Evolutionary conservation across 2,797 vertebrate genomes (phyloP).

Genomic region (Botia almorhae): DNA sequence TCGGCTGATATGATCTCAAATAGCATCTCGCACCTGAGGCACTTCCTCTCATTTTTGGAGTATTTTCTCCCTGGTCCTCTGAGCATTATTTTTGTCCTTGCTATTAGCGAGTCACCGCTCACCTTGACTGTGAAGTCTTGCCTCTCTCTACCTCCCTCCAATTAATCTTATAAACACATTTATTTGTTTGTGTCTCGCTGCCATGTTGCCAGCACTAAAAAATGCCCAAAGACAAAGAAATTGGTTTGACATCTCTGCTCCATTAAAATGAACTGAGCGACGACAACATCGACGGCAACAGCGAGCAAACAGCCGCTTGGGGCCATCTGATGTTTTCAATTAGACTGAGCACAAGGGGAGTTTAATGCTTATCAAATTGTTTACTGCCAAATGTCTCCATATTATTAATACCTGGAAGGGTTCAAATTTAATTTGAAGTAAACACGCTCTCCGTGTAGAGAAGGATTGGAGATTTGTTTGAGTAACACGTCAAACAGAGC

Average conservation of each 20-base stretch:
- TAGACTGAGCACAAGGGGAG: slow-evolving; percentile 60
- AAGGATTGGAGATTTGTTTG: slow-evolving; percentile 56
- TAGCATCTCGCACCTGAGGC: slow-evolving; percentile 37
- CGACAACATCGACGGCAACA: slow-evolving; percentile 57
- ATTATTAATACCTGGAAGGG: slow-evolving; percentile 63
- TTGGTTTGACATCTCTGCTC: slow-evolving; percentile 56
- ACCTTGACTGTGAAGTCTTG: slow-evolving; percentile 28
- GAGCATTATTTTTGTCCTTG: slow-evolving; percentile 34
- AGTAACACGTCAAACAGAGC: slow-evolving; percentile 41
- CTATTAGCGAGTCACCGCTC: slow-evolving; percentile 38
- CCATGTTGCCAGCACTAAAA: slow-evolving; percentile 46
- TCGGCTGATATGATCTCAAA: slow-evolving; percentile 27
- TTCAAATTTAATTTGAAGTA: slow-evolving; percentile 60
- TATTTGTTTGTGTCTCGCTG: slow-evolving; percentile 55
- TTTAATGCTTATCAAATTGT: slow-evolving; percentile 65
- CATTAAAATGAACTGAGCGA: slow-evolving; percentile 64
- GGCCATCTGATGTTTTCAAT: slow-evolving; percentile 64
- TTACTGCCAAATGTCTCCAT: slow-evolving; percentile 62
- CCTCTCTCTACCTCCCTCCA: slow-evolving; percentile 47
- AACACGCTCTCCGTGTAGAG: slow-evolving; percentile 42
- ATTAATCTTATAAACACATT: slow-evolving; percentile 53
- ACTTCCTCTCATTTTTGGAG: slow-evolving; percentile 19
- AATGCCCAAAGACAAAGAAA: slow-evolving; percentile 61
- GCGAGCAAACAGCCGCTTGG: slow-evolving; percentile 58
- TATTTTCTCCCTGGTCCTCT: slow-evolving; percentile 29